Evolutionary conservation across 2,797 vertebrate genomes (phyloP).

Genomic region (Spondyliosoma cantharus): DNA sequence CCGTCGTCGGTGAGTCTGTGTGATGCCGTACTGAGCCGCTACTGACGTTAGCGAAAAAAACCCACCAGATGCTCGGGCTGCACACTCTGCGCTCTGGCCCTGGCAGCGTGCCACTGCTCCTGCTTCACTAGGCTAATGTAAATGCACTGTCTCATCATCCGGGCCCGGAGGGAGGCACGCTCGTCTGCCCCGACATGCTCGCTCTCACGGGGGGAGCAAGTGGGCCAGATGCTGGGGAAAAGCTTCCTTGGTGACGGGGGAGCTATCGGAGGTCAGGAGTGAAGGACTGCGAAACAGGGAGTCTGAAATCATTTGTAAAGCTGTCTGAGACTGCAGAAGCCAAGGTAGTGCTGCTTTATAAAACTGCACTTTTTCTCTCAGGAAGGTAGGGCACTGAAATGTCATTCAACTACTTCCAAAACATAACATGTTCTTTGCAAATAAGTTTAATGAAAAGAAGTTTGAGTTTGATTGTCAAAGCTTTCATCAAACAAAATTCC

Average conservation of each 20-base stretch:
- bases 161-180: conserved; percentile 56
- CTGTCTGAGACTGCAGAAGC: conserved; percentile 34
- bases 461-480: neutral
- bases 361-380: conserved; percentile 8
- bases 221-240: conserved; percentile 57
- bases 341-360: conserved; percentile 1
- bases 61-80: conserved; percentile 70
- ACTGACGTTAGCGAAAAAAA: conserved; percentile 47
- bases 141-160: conserved; percentile 71
- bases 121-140: conserved; percentile 70
- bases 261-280: conserved; percentile 56
- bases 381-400: neutral
- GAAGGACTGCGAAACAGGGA: conserved; percentile 52
- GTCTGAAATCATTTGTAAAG: conserved; percentile 42
- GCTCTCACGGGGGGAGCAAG: conserved; percentile 29
- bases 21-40: conserved; percentile 34
- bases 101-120: conserved; percentile 66
- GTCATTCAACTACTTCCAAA: neutral
- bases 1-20: conserved; percentile 41
- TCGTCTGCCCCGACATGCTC: conserved; percentile 64
- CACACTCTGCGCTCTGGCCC: conserved; percentile 39
- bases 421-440: neutral
- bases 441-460: neutral
- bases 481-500: neutral
- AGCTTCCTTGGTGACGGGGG: conserved; percentile 39